Evolutionary conservation across 2,113 vertebrate species (phyloP).

Genomic region (Alligator sinensis): DNA sequence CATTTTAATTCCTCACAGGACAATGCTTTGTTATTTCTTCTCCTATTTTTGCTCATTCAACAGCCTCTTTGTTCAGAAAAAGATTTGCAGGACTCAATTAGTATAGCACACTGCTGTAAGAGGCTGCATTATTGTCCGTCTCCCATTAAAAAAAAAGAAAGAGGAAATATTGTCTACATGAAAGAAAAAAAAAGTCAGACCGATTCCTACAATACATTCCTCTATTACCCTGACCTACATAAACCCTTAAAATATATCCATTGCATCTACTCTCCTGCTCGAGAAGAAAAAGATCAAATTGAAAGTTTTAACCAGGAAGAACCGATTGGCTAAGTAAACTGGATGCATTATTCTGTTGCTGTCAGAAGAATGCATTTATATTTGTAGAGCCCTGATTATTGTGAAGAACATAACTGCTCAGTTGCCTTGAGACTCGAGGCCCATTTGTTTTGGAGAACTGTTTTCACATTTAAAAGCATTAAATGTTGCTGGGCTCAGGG

Average conservation of each 20-base stretch:
- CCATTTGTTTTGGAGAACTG: background rate
- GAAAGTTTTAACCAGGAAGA: background rate
- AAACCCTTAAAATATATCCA: background rate
- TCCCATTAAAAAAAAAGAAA: background rate
- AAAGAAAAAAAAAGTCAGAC: background rate
- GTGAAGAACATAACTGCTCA: background rate
- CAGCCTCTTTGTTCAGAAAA: background rate
- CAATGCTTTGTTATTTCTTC: background rate
- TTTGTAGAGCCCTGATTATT: background rate
- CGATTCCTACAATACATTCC: background rate
- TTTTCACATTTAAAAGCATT: background rate
- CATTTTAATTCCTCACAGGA: background rate
- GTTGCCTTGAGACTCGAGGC: background rate
- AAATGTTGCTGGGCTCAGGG: background rate
- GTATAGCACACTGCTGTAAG: background rate
- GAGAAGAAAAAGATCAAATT: background rate
- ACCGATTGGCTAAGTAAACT: background rate
- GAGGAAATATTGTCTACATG: fast-evolving
- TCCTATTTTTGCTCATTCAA: background rate
- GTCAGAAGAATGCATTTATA: background rate
- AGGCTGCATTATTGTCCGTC: background rate
- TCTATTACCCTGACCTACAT: background rate
- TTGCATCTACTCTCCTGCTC: background rate
- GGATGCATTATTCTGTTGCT: background rate
- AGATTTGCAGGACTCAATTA: background rate